Evolutionary conservation across 1,140 invertebrate genomes (phyloP).

Genomic region (Drosophila murphyi): DNA sequence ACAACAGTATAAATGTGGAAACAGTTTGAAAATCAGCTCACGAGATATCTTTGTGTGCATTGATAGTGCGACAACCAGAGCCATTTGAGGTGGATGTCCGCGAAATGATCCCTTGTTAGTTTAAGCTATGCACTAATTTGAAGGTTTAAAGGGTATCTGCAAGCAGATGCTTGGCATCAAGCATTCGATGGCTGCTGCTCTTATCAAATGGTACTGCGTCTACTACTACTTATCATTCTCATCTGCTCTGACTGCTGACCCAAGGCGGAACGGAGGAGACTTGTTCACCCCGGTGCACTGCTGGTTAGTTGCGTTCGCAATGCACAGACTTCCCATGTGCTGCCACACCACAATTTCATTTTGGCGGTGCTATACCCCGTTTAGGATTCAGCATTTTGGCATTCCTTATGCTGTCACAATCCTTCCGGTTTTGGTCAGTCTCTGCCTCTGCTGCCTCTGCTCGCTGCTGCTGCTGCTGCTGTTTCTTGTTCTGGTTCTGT

Average conservation of each 20-base stretch:
- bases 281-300: too few species aligned
- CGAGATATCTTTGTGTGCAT: too few species aligned
- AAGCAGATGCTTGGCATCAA: neutral
- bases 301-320: neutral
- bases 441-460: neutral
- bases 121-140: neutral
- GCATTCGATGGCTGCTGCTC: slow-evolving; percentile 26
- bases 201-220: slow-evolving; percentile 32
- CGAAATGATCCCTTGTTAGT: neutral
- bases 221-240: slow-evolving; percentile 44
- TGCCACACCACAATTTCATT: slow-evolving; percentile 67
- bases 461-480: neutral
- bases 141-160: slow-evolving; percentile 17
- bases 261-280: slow-evolving; percentile 1
- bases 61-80: too few species aligned
- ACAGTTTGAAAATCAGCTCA: too few species aligned
- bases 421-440: slow-evolving; percentile 30
- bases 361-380: slow-evolving; percentile 40
- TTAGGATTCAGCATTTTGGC: slow-evolving; percentile 59
- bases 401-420: slow-evolving; percentile 32
- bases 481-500: neutral
- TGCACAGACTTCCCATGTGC: slow-evolving; percentile 18
- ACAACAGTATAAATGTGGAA: too few species aligned
- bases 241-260: slow-evolving; percentile 27
- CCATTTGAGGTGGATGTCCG: too few species aligned